Conservation (phyloP, 2,888 invertebrate species). For the Escarpia spicata region DNA sequence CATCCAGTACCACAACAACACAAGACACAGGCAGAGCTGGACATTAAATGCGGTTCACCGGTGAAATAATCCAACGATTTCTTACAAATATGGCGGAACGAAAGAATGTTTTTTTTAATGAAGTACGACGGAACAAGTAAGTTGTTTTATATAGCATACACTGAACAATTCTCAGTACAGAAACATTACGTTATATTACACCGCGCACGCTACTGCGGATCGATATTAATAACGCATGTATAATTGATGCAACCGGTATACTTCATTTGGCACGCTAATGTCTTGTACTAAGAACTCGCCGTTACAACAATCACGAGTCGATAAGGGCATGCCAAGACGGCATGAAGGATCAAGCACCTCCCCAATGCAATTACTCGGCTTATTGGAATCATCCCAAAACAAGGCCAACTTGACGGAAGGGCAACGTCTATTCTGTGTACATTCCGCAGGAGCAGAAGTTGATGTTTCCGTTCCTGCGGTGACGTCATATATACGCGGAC, state of each 20-base stretch:
- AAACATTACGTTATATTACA: neutral
- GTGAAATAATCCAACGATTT: neutral
- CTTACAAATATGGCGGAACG: neutral
- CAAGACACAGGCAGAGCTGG: neutral
- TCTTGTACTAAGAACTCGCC: neutral
- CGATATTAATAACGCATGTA: neutral
- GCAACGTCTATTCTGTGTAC: neutral
- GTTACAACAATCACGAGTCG: neutral
- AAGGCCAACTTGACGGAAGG: neutral
- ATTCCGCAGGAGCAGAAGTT: neutral
- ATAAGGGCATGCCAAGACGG: neutral
- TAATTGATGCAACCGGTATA: neutral
- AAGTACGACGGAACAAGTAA: no score
- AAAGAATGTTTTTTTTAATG: no score
- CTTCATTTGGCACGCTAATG: neutral
- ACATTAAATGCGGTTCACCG: neutral
- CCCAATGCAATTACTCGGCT: neutral
- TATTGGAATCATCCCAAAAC: conserved; percentile 14
- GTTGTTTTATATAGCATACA: neutral
- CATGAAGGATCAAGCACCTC: neutral
- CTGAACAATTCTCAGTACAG: neutral
- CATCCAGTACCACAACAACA: neutral
- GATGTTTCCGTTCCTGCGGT: neutral
- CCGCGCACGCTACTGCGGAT: neutral
- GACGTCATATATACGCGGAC: neutral